Base-by-base conservation (phyloP, 2,888 invertebrate genomes). In the Gymnocheta viridis region DNA sequence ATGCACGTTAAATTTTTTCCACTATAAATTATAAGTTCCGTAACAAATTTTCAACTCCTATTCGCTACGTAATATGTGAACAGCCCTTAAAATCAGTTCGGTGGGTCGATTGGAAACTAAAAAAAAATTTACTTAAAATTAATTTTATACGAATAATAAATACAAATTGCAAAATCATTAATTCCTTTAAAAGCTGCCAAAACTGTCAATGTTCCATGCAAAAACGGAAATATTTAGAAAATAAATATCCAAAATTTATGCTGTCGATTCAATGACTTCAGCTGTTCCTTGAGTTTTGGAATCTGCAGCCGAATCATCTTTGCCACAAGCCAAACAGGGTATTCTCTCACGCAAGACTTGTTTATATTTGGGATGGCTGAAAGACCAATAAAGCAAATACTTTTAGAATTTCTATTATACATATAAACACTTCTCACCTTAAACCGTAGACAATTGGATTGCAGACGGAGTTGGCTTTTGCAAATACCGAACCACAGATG, bases 361-460 rank as follows among this genome's bases (percentile, higher is more conserved):
- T 87, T 94, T 93, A 89, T 94, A 94, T 87, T 93, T 94, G 7
- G 94, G 94, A 90, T 94, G 94, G 87, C 94, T 94, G 67, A 12
- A 77, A 76, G 22, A 3, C 4, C 4, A 74, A 17, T n/a, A 24
- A 54, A n/a, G 10, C 66, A 32, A 14, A 32, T 6, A 54, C 27
- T 22, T 44, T 66, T 7, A 14, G 19, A 19, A 19, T 10, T 47
- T 64, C 29, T 49, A 7, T 0, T 14, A 32, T 12, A 17, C 51
- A 9, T 12, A 17, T 67, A 9, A 47, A 0, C 1, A 9, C 9
- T 9, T 7, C 85, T 85, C 72, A 91, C 96, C 96, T 94, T 86
- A 94, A 92, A 49, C 93, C 94, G 87, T 94, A 94, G 7, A 94
- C 94, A 86, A 94, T 93, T 24, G 94, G 94, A 89, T 94, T 94